Conservation (phyloP, 64 coral and sea anemone species). For the Trachythela sp. region DNA sequence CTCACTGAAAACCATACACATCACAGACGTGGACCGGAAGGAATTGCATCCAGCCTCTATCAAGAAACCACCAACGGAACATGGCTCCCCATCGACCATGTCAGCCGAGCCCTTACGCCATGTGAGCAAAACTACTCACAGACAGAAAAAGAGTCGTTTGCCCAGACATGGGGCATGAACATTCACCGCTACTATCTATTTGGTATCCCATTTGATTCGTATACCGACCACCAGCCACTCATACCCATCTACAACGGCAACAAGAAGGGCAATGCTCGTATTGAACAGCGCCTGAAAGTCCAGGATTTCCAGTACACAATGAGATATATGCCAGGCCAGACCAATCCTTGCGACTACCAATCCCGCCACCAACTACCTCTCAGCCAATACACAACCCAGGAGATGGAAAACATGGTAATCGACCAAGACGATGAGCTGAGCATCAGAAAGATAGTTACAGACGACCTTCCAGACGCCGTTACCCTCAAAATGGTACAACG, state of each 20-base stretch:
- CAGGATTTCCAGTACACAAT: background rate
- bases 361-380: slow-evolving; percentile 11
- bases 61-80: background rate
- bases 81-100: background rate
- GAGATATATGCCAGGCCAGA: slow-evolving; percentile 12
- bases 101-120: slow-evolving; percentile 6
- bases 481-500: background rate
- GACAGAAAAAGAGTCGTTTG: background rate
- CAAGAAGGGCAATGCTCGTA: background rate
- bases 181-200: background rate
- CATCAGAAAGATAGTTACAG: slow-evolving; percentile 33
- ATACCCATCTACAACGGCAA: slow-evolving; percentile 35
- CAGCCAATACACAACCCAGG: background rate
- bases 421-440: slow-evolving; percentile 18
- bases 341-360: slow-evolving; percentile 26
- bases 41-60: background rate
- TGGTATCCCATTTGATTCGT: background rate
- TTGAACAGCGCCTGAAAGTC: background rate
- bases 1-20: background rate
- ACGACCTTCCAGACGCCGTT: slow-evolving; percentile 10
- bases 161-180: background rate
- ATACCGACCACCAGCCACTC: slow-evolving; percentile 30
- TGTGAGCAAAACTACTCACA: slow-evolving; percentile 8
- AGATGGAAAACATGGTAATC: background rate
- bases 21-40: background rate